Percentiles rank a stretch among this genome's conserved stretches.
Conservation (phyloP, 2,113 vertebrate genomes). For the Siphamia tubifer region DNA sequence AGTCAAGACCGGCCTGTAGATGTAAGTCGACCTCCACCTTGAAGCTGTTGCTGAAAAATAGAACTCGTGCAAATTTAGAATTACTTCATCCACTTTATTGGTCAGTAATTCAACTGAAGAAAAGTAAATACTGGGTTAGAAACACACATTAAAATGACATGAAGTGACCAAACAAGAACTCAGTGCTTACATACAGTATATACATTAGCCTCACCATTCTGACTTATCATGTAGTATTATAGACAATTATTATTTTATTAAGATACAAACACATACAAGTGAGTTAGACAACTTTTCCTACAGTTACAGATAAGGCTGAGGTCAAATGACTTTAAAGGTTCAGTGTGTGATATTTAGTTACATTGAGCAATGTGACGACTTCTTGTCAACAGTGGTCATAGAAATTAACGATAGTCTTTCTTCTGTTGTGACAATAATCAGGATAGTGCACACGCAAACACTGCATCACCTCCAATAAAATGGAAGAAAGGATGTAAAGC, state of each 20-base stretch:
- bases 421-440: too few relatives aligned
- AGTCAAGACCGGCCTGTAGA: too few relatives aligned
- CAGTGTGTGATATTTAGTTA: too few relatives aligned
- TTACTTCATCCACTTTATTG: conserved; percentile 75
- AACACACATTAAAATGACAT: conserved; percentile 47
- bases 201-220: conserved; percentile 42
- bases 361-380: too few relatives aligned
- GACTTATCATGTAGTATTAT: not conserved
- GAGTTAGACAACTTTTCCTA: not conserved
- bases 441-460: too few relatives aligned
- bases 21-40: too few relatives aligned
- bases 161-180: conserved; percentile 30
- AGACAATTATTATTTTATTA: not conserved
- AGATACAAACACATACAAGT: not conserved
- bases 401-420: too few relatives aligned
- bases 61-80: conserved; percentile 35
- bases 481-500: too few relatives aligned
- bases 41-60: too few relatives aligned
- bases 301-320: not conserved
- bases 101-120: conserved; percentile 63
- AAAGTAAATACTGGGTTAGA: conserved; percentile 51
- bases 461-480: too few relatives aligned
- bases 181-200: conserved; percentile 62
- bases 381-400: too few relatives aligned
- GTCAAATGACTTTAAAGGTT: not conserved